Evolutionary conservation across 2,888 invertebrate genomes (phyloP).

Genomic region (Ganaspis brasiliensis): DNA sequence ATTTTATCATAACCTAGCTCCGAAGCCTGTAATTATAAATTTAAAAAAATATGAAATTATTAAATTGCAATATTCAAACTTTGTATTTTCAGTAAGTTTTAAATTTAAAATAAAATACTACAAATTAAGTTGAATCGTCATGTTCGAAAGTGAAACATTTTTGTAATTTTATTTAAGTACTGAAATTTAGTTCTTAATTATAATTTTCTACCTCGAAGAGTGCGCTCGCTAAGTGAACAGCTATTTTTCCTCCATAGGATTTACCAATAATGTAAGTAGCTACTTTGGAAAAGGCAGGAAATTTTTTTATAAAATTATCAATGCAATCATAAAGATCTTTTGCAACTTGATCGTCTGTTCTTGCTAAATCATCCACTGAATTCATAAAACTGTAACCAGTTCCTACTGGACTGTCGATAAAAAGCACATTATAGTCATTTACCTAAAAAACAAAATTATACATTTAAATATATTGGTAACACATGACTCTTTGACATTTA

Average conservation of each 20-base stretch:
- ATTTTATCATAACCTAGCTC: slow-evolving; percentile 84
- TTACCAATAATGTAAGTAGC: slow-evolving; percentile 94
- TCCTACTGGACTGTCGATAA: slow-evolving; percentile 95
- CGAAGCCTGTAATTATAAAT: slow-evolving; percentile 83
- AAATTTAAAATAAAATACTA: no score
- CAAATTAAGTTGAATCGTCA: no score
- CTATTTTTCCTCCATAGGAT: slow-evolving; percentile 97
- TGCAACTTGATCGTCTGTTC: slow-evolving; percentile 86
- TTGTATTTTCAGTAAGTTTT: no score
- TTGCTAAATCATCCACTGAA: slow-evolving; percentile 80
- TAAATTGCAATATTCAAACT: no score
- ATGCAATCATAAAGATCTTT: slow-evolving; percentile 89
- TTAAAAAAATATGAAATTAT: no score
- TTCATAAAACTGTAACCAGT: slow-evolving; percentile 93
- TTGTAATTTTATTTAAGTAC: no score
- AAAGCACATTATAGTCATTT: slow-evolving; percentile 91
- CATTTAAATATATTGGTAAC: neutral
- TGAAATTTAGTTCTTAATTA: no score
- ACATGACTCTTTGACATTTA: neutral
- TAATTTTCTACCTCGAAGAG: slow-evolving; percentile 81
- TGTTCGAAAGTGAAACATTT: no score
- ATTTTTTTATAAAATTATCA: slow-evolving; percentile 85
- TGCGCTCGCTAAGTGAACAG: slow-evolving; percentile 88
- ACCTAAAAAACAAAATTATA: no score
- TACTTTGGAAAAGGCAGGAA: slow-evolving; percentile 87